Evolutionary conservation across 2,888 invertebrate genomes (phyloP).

Genomic region (Tuta absoluta): DNA sequence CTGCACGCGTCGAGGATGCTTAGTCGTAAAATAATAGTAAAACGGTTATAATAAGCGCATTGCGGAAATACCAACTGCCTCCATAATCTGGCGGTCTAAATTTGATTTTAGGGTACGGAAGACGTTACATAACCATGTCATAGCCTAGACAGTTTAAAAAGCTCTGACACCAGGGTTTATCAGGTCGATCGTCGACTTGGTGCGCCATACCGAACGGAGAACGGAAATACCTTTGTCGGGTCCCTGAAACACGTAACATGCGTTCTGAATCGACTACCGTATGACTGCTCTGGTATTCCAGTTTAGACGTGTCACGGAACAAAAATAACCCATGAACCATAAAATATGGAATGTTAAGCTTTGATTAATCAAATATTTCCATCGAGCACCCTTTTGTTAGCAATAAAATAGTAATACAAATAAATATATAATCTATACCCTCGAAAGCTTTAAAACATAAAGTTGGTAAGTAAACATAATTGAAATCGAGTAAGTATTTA

Average conservation of each 20-base stretch:
- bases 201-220: no score
- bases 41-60: constrained; percentile 70
- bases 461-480: neutral
- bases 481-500: neutral
- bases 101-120: no score
- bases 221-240: constrained; percentile 68
- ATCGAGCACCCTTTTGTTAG: constrained; percentile 20
- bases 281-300: constrained; percentile 62
- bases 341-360: constrained; percentile 54
- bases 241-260: constrained; percentile 72
- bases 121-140: no score
- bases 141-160: no score
- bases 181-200: no score
- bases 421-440: constrained; percentile 5
- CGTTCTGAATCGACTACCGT: constrained; percentile 69
- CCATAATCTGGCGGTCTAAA: no score
- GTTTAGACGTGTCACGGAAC: constrained; percentile 57
- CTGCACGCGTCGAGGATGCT: no score
- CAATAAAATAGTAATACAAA: neutral
- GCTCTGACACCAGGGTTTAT: no score
- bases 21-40: constrained; percentile 69
- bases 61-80: no score
- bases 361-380: constrained; percentile 58
- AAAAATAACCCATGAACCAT: constrained; percentile 65
- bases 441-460: neutral